These are phyloP conservation scores for Whitmania pigra DNA, from an alignment of 1,140 invertebrate species.

Conservation along the genomic window DNA sequence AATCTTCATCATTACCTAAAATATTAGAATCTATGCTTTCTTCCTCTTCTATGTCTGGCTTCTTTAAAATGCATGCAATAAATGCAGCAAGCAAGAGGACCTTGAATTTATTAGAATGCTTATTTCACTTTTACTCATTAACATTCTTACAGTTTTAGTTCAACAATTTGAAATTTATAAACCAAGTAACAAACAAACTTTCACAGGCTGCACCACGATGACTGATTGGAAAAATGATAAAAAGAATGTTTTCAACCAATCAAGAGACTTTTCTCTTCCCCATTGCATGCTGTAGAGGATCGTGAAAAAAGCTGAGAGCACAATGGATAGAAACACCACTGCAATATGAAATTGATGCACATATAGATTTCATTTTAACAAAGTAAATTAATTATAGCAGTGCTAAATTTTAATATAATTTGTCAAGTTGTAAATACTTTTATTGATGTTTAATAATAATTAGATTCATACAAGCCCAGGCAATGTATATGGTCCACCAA, in stretches of 20 bases:
- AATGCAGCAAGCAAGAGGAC: constrained; percentile 46
- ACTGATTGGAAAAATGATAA: constrained; percentile 42
- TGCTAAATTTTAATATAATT: background rate
- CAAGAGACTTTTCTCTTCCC: constrained; percentile 39
- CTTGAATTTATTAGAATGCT: constrained; percentile 25
- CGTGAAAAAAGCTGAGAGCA: constrained; percentile 37
- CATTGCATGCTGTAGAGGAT: constrained; percentile 43
- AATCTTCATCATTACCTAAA: constrained; percentile 29
- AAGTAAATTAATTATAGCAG: background rate
- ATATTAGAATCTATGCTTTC: constrained; percentile 30
- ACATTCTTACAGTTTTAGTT: background rate
- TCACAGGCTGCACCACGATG: constrained; percentile 39
- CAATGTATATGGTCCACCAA: constrained; percentile 39
- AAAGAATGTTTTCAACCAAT: constrained; percentile 40
- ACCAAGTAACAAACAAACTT: constrained; percentile 29
- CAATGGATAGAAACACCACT: constrained; percentile 36
- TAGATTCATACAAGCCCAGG: constrained; percentile 35
- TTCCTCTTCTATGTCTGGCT: constrained; percentile 45
- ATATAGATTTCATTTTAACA: too few species aligned
- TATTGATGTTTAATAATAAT: background rate
- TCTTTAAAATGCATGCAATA: constrained; percentile 46
- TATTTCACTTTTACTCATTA: background rate
- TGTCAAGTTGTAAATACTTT: background rate
- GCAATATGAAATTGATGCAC: background rate
- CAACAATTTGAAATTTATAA: background rate